These are phyloP conservation scores for Odontomyia ornata DNA, from an alignment of 2,888 invertebrate genomes.

Conservation along the genomic window DNA sequence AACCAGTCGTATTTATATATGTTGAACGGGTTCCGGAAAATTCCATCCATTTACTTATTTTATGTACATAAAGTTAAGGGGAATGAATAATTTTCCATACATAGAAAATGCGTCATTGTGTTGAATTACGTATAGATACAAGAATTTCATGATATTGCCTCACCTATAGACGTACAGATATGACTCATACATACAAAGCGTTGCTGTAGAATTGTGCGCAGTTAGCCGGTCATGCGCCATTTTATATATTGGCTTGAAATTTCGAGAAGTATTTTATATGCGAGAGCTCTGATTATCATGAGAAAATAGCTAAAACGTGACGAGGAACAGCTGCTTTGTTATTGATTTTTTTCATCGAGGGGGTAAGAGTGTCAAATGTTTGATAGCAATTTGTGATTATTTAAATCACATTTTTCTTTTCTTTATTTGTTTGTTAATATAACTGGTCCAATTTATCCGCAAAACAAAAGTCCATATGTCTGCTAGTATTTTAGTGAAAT, in stretches of 20 bases:
- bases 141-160: no score
- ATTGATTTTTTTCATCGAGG: neutral
- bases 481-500: no score
- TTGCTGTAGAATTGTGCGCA: neutral
- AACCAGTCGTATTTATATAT: slow-evolving; percentile 30
- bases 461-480: no score
- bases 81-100: no score
- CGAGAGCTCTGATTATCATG: neutral
- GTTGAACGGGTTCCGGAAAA: slow-evolving; percentile 34
- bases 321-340: neutral
- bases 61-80: no score
- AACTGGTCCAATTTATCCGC: no score
- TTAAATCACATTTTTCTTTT: neutral
- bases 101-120: no score
- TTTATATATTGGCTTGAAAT: neutral
- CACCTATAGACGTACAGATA: no score
- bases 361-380: no score
- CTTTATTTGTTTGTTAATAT: neutral
- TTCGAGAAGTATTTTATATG: neutral
- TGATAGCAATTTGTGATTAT: neutral
- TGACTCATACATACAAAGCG: no score
- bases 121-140: no score
- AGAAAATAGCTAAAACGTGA: neutral
- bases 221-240: slow-evolving; percentile 1
- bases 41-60: neutral